These are phyloP conservation scores for Diadegma fenestrale DNA, from an alignment of 2,888 invertebrate genomes.

Conservation along the genomic window DNA sequence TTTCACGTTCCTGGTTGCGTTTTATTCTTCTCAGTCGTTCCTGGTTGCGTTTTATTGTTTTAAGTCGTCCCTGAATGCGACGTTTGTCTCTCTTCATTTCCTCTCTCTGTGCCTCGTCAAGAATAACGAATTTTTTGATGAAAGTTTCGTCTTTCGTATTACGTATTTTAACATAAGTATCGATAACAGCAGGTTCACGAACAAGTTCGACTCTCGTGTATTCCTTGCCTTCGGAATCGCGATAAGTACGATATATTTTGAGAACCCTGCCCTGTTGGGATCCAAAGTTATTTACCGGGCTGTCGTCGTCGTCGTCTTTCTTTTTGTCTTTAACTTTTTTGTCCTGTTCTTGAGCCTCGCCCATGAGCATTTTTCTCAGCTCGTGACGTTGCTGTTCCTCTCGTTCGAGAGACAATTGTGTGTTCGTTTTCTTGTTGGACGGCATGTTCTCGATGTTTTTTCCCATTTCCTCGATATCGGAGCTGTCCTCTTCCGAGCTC, in stretches of 20 bases:
- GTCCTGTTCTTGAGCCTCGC: constrained; percentile 89
- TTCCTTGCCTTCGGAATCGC: constrained; percentile 94
- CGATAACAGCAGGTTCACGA: constrained; percentile 96
- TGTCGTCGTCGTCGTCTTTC: constrained; percentile 86
- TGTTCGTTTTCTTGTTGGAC: constrained; percentile 97
- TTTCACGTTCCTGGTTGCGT: constrained; percentile 95
- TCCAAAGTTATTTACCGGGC: constrained; percentile 81
- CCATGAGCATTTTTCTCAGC: constrained; percentile 96
- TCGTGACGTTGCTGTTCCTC: constrained; percentile 98
- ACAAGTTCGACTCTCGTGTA: constrained; percentile 97
- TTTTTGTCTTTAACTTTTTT: constrained; percentile 89
- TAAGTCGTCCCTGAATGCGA: constrained; percentile 97
- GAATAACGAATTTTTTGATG: constrained; percentile 96
- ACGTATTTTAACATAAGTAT: constrained; percentile 98
- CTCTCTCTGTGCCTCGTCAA: constrained; percentile 98
- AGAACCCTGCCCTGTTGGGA: constrained; percentile 88
- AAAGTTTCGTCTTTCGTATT: constrained; percentile 97
- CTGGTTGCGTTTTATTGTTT: too few relatives aligned
- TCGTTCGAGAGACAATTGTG: constrained; percentile 94
- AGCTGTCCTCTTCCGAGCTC: constrained; percentile 96
- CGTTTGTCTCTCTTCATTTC: constrained; percentile 99
- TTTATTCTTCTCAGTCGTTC: constrained; percentile 97
- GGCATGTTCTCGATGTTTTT: constrained; percentile 99
- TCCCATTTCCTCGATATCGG: constrained; percentile 98
- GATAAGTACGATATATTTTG: constrained; percentile 96